phyloP scores from a whole-genome alignment of 2,888 invertebrate species.

The Dimorphilus gyrociliatus region DNA sequence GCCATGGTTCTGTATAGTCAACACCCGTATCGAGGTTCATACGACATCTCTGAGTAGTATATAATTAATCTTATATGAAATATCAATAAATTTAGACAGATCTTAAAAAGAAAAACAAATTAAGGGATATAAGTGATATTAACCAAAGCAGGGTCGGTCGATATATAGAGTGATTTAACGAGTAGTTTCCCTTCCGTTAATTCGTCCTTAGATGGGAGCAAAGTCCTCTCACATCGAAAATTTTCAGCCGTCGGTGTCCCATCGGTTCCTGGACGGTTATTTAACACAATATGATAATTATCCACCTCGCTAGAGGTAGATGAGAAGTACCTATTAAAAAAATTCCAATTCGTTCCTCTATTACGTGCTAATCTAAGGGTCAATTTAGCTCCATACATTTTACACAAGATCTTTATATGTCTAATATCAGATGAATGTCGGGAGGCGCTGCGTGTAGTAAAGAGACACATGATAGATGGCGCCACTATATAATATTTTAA shows the following conservation, averaged over 20 bases:
- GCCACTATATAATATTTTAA: too few relatives aligned
- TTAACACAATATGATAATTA: too few relatives aligned
- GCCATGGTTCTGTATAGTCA: conserved; percentile 30
- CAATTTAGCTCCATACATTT: too few relatives aligned
- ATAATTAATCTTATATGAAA: neutral
- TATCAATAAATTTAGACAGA: neutral
- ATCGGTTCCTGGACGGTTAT: conserved; percentile 22
- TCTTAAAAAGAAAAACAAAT: neutral
- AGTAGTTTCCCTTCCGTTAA: conserved; percentile 15
- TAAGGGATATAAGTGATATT: conserved; percentile 1
- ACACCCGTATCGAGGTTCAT: conserved; percentile 37
- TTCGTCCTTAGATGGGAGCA: conserved; percentile 7
- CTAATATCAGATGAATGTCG: too few relatives aligned
- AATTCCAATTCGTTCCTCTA: too few relatives aligned
- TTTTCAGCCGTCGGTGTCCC: conserved; percentile 17
- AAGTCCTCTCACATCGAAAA: conserved; percentile 17
- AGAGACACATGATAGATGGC: too few relatives aligned
- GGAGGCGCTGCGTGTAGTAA: too few relatives aligned
- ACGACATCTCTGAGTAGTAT: conserved; percentile 25
- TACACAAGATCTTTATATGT: too few relatives aligned
- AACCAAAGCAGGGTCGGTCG: conserved; percentile 27
- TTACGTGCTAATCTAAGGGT: too few relatives aligned
- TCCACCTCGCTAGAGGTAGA: too few relatives aligned
- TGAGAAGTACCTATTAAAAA: too few relatives aligned
- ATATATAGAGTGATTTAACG: conserved; percentile 19